Evolutionary conservation across 2,797 vertebrate genomes (phyloP).

Genomic region (Alosa sapidissima): DNA sequence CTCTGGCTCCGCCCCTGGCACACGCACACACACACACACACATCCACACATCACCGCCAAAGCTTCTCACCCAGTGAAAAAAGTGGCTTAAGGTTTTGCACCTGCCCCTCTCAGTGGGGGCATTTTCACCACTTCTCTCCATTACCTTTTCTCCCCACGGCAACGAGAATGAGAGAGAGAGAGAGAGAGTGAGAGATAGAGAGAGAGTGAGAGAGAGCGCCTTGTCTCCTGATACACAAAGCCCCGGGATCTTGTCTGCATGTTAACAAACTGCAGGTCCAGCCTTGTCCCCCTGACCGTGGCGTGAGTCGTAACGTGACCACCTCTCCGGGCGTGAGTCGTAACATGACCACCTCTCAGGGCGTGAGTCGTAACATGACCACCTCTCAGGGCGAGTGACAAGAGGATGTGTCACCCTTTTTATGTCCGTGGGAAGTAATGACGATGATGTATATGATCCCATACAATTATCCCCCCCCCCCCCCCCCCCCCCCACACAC

Average conservation of each 20-base stretch:
- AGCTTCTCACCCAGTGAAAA: background rate
- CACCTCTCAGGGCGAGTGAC: background rate
- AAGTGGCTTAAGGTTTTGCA: background rate
- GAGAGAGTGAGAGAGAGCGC: background rate
- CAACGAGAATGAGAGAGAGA: background rate
- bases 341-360: no score
- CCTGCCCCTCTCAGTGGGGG: background rate
- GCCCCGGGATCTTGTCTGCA: background rate
- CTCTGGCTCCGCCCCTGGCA: no score
- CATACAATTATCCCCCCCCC: background rate
- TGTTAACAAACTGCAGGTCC: background rate
- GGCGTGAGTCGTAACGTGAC: background rate
- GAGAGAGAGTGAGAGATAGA: background rate
- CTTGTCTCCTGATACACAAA: conserved; percentile 1
- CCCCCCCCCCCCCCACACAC: background rate
- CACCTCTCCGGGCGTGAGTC: no score
- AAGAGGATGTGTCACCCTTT: background rate
- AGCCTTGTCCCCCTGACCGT: background rate
- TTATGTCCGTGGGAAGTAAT: background rate
- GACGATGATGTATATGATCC: no score
- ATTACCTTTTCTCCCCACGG: background rate
- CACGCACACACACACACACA: background rate
- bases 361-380: background rate
- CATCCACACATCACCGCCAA: background rate
- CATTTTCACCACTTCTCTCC: background rate